phyloP scores from a whole-genome alignment of 2,113 vertebrate genomes.

The Mohoua ochrocephala region DNA sequence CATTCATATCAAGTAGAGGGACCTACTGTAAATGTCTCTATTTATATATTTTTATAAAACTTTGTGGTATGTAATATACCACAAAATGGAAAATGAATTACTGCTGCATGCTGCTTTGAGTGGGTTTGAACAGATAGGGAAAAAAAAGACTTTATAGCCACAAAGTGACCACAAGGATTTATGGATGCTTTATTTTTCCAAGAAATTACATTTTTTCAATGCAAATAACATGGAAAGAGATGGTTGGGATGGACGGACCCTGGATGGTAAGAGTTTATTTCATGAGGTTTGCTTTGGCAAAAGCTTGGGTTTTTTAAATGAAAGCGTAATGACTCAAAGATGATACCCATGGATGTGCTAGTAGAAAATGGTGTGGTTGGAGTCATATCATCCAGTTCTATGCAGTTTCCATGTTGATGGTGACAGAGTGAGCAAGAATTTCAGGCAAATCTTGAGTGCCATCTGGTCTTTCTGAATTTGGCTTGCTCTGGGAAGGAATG shows the following conservation, averaged over 20 bases:
- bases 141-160: constrained; percentile 47
- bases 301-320: not conserved
- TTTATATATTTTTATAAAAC: constrained; percentile 57
- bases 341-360: not conserved
- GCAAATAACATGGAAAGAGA: constrained; percentile 35
- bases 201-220: constrained; percentile 32
- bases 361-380: constrained; percentile 23
- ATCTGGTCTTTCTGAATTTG: constrained; percentile 74
- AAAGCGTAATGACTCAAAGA: not conserved
- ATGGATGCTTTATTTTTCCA: constrained; percentile 62
- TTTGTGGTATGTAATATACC: constrained; percentile 72
- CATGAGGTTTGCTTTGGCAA: not conserved
- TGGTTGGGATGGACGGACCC: not conserved
- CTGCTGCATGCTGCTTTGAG: constrained; percentile 41
- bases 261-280: not conserved
- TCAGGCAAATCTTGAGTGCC: constrained; percentile 16
- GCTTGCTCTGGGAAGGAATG: constrained; percentile 56
- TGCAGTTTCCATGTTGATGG: constrained; percentile 46
- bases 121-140: not conserved
- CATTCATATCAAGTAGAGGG: not conserved
- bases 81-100: constrained; percentile 73
- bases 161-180: constrained; percentile 73
- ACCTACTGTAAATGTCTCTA: not conserved
- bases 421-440: constrained; percentile 10
- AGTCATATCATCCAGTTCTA: constrained; percentile 25